phyloP scores from a whole-genome alignment of 1,140 invertebrate species.

The Calliphora vicina region DNA sequence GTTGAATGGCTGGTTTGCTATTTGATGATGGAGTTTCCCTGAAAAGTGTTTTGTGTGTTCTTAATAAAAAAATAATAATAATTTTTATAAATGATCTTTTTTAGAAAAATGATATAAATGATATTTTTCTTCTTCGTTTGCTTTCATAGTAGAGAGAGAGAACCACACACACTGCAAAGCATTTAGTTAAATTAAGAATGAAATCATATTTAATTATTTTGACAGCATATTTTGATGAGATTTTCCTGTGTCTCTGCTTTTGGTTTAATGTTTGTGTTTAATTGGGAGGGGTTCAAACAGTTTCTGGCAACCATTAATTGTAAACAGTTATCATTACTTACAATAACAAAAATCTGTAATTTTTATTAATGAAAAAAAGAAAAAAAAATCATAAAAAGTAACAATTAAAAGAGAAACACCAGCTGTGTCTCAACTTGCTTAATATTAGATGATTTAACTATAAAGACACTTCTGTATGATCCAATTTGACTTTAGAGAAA shows the following conservation, averaged over 20 bases:
- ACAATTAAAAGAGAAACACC: neutral
- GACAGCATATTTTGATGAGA: neutral
- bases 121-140: neutral
- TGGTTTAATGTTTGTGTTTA: neutral
- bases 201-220: neutral
- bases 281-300: neutral
- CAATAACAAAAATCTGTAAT: neutral
- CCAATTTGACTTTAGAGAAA: no score
- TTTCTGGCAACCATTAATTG: neutral
- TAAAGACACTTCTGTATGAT: no score
- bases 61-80: no score
- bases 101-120: neutral
- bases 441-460: neutral
- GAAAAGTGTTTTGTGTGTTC: neutral
- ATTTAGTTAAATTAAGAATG: neutral
- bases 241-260: neutral
- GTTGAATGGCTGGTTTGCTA: neutral
- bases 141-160: neutral
- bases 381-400: neutral
- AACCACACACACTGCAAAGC: neutral
- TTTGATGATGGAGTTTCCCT: neutral
- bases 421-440: neutral
- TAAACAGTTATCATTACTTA: neutral
- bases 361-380: neutral
- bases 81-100: neutral